Base-by-base conservation (phyloP, 2,113 vertebrate species). In the Astatotilapia flaviijosephi region DNA sequence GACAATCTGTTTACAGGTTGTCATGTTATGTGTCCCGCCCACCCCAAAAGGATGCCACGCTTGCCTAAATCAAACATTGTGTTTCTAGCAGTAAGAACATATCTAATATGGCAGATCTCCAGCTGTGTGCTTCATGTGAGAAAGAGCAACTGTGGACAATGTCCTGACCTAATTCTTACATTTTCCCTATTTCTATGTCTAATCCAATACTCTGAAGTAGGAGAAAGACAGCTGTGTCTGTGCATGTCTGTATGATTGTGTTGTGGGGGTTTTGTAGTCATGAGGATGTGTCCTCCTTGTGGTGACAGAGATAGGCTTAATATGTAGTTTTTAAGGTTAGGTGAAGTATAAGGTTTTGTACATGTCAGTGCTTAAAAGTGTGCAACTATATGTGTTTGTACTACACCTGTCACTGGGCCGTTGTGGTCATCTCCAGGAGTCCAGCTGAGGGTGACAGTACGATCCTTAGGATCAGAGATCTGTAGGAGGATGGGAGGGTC, bases 341-440 rank as follows among this genome's bases (percentile, higher is more conserved):
- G 9, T 28, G 23, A 49, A 28, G 14, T 5, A 47, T 4, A 28
- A 28, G 42, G 6, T 75, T 75, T 75, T 33, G 10, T 19, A 51
- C 1, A 0, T 26, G 42, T 13, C 21, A 4, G 11, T 85, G 19
- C 31, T 19, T 87, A 37, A n/a, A 23, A 51, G 51, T 26, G 4
- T 56, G 73, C 77, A 47, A 68, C 7, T 83, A 6, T 77, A 15
- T 77, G 1, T 65, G 82, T 86, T 19, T 80, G 65, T 86, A 80
- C 28, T 68, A 2, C 91, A 97, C 97, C 96, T 88, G 89, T 58
- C 4, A 97, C 93, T n/a, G 96, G 94, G 89, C 97, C 97, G 87
- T 98, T 97, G 93, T 98, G 95, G 45, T 97, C 93, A 1, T 97
- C 93, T 89, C 96, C 97, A 17, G 97, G 95, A 56, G 93, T 96